Base-by-base conservation (phyloP, 2,888 invertebrate genomes). In the Elmis aenea region DNA sequence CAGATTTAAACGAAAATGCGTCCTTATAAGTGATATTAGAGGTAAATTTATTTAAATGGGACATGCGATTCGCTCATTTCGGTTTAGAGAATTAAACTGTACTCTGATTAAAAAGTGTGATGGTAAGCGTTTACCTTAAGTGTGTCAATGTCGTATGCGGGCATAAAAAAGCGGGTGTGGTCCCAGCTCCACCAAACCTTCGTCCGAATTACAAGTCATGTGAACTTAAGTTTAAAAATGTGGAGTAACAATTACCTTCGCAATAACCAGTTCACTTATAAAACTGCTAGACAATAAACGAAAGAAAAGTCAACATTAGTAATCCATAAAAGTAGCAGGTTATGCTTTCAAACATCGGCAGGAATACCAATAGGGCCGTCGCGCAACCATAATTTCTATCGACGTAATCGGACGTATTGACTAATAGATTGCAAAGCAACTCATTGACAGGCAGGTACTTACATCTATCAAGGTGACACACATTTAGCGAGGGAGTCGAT, bases 401-500 rank as follows among this genome's bases (percentile, higher is more conserved):
- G 24, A 28, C 37, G 42, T 26, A 38, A 37, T 42, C 42, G 38
- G 28, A 42, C 33, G 15, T 33, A 38, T 42, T 42, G 42, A 33
- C 38, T 38, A 42, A 42, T 38, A 38, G 24, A 34, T 42, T 42
- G 37, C 38, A 42, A 42, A 25, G 42, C 16, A 42, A 30, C 42
- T 42, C 33, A 38, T 42, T 33, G 37, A 34, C 37, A 42, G 37
- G 33, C 42, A 42, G 37, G 33, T 37, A 38, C 28, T 27, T 28
- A 13, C 33, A 28, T 37, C 28, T 27, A 38, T 32, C 28, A 37
- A 38, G 18, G 29, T 38, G 42, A 32, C 33, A 33, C 18, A 42
- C 42, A 37, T 42, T 42, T 16, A 12, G 33, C 24, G 28, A 33
- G 38, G 33, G 33, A 33, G 33, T 24, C 28, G 22, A 26, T 23